Percentiles rank a stretch among this genome's conserved stretches.
These are phyloP conservation scores for Falco cherrug DNA, from an alignment of 2,797 vertebrate species.

Conservation along the genomic window DNA sequence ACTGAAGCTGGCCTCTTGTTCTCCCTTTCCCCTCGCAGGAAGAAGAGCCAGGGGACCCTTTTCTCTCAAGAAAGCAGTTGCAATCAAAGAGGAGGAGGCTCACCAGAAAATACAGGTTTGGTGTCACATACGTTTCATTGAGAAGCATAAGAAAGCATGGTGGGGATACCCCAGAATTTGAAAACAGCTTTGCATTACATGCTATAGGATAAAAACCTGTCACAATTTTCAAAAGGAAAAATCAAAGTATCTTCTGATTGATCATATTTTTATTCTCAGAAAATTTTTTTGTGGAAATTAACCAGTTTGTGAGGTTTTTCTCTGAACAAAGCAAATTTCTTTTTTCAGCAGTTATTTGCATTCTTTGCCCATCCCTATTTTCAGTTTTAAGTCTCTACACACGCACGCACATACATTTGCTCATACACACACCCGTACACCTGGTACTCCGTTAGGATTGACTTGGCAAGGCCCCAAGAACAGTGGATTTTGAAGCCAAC, in stretches of 20 bases:
- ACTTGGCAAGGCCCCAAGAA: constrained; percentile 26
- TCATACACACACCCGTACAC: neutral
- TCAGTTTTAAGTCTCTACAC: constrained; percentile 5
- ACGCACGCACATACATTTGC: neutral
- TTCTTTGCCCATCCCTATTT: constrained; percentile 40
- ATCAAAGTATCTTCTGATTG: neutral
- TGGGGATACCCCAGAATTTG: neutral
- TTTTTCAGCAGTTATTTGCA: neutral
- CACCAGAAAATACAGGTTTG: neutral
- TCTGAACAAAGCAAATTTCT: neutral
- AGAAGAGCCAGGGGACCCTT: neutral
- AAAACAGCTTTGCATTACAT: neutral
- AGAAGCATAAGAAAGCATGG: neutral
- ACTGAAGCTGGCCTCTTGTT: neutral
- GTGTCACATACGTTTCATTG: neutral
- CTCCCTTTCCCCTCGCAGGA: accelerated
- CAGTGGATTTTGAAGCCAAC: constrained; percentile 35
- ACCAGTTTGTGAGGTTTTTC: neutral
- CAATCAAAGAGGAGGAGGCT: neutral
- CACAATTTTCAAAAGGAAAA: neutral
- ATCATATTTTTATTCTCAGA: neutral
- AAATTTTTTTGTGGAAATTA: neutral
- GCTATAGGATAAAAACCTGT: neutral
- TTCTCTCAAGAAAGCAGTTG: neutral
- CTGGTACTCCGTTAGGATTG: constrained; percentile 39